These are phyloP conservation scores for Sebastes jordani DNA, from an alignment of 2,797 vertebrate genomes.

Conservation along the genomic window DNA sequence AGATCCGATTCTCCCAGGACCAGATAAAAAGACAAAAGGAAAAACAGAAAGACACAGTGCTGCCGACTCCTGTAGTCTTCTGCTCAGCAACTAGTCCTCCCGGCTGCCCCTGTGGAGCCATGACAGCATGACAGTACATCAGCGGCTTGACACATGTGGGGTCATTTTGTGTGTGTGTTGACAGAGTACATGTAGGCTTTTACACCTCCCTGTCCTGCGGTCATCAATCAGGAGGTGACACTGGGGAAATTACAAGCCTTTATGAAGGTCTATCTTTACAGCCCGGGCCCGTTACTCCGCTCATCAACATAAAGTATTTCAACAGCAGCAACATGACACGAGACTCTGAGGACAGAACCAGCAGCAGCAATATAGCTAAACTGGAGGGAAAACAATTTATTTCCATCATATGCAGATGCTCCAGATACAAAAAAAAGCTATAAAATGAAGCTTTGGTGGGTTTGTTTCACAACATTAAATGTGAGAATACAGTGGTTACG, in stretches of 20 bases:
- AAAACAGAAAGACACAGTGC: not conserved
- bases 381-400: not conserved
- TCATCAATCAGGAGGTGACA: conserved; percentile 52
- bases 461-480: not conserved
- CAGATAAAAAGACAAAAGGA: conserved; percentile 10
- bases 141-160: conserved; percentile 20
- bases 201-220: conserved; percentile 23
- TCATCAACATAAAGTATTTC: conserved; percentile 49
- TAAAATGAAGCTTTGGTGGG: not conserved
- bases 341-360: conserved; percentile 27
- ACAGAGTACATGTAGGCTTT: conserved; percentile 17
- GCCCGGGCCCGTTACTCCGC: conserved; percentile 3
- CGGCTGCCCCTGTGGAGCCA: not conserved
- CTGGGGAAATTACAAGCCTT: conserved; percentile 72
- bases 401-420: not conserved
- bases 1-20: conserved; percentile 23
- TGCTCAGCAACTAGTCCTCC: conserved; percentile 8
- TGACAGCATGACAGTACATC: conserved; percentile 32
- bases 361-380: not conserved
- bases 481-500: not conserved
- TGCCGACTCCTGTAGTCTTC: not conserved
- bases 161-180: conserved; percentile 24
- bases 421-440: not conserved
- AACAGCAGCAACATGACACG: conserved; percentile 16
- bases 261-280: conserved; percentile 50